These are phyloP conservation scores for Psilanteris sp. DNA, from an alignment of 1,140 invertebrate species.

Conservation along the genomic window DNA sequence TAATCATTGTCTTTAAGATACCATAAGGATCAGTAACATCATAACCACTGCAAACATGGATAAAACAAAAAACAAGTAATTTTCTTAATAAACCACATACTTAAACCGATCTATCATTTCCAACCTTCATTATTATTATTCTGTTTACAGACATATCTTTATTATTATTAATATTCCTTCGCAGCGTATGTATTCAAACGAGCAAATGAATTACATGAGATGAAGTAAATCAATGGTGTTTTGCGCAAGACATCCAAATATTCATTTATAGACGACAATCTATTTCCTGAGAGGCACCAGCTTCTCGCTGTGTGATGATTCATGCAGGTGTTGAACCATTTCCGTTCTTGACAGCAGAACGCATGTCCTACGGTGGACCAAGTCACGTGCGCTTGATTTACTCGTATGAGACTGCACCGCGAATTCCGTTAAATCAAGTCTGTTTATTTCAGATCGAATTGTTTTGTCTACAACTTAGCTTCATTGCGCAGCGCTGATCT, in stretches of 20 bases:
- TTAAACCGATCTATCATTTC: no score
- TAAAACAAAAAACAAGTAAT: no score
- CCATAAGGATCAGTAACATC: no score
- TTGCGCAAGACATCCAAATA: slow-evolving; percentile 18
- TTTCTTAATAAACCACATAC: no score
- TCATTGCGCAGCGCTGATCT: no score
- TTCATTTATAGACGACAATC: slow-evolving; percentile 48
- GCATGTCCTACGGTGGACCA: slow-evolving; percentile 36
- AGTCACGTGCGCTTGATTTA: slow-evolving; percentile 63
- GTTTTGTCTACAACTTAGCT: slow-evolving; percentile 12
- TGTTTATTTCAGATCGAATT: slow-evolving; percentile 49
- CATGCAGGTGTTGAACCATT: slow-evolving; percentile 61
- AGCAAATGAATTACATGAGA: not conserved
- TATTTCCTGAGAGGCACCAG: slow-evolving; percentile 47
- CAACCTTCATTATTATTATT: no score
- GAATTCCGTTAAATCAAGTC: slow-evolving; percentile 54
- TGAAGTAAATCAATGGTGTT: slow-evolving; percentile 22
- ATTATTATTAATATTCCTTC: no score
- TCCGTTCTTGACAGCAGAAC: slow-evolving; percentile 53
- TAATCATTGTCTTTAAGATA: no score
- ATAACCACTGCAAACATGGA: no score
- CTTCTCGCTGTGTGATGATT: slow-evolving; percentile 47
- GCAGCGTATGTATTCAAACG: no score
- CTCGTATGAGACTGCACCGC: slow-evolving; percentile 24
- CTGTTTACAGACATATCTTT: no score